Base-by-base conservation (phyloP, 2,888 invertebrate species). In the Rhabditoides inermis region DNA sequence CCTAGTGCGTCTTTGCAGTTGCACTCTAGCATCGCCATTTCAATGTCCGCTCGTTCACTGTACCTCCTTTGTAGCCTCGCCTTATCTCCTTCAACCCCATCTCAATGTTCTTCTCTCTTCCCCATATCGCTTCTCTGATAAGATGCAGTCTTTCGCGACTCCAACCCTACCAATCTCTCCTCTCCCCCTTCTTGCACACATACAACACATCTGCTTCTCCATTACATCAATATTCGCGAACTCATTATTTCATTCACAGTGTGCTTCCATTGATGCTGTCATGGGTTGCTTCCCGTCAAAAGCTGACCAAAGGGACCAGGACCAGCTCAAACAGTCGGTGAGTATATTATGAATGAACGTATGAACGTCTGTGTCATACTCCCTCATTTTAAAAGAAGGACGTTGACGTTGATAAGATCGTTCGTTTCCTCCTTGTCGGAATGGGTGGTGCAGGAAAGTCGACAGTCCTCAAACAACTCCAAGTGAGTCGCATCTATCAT, bases 361-460 rank as follows among this genome's bases (percentile, higher is more conserved):
- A n/a, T n/a, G n/a, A n/a, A n/a, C n/a, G n/a, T n/a, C n/a, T n/a
- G n/a, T n/a, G n/a, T n/a, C n/a, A n/a, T n/a, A n/a, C n/a, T n/a
- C n/a, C n/a, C n/a, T n/a, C n/a, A n/a, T n/a, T n/a, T n/a, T n/a
- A n/a, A n/a, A n/a, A n/a, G n/a, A n/a, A n/a, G n/a, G n/a, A n/a
- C n/a, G n/a, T n/a, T n/a, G n/a, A n/a, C n/a, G n/a, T n/a, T n/a
- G n/a, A n/a, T n/a, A n/a, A 66, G 36, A 58, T 64, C 26, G 59
- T 68, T 15, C 69, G 72, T 18, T 69, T 72, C 53, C 70, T 73
- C 54, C 69, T 72, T 66, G 55, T 72, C 2, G 73, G 73, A 30
- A 66, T 68, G 37, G 73, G 72, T 25, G 69, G 68, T 15, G 73
- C 70, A 5, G 73, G 73, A n/a, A 73, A 73, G 49, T 69, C 73